Conservation (phyloP, 92 coral and sea anemone genomes). For the Porites evermanni region DNA sequence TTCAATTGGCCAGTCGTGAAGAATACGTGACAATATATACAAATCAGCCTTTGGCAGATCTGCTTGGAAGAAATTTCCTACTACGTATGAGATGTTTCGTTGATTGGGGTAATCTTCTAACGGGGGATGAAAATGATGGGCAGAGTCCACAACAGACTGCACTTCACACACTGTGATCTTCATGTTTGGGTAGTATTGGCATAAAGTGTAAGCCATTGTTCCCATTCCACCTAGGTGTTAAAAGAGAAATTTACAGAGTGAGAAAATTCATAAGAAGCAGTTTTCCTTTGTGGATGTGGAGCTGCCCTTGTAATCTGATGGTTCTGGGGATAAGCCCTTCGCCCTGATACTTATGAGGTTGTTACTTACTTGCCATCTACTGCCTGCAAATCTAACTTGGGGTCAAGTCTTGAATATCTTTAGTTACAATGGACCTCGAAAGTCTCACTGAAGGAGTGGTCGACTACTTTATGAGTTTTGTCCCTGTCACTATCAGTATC, state of each 20-base stretch:
- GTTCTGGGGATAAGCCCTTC: too few relatives aligned
- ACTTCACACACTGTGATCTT: constrained; percentile 80
- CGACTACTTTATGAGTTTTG: too few relatives aligned
- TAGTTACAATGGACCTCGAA: too few relatives aligned
- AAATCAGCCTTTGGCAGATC: constrained; percentile 74
- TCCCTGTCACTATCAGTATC: too few relatives aligned
- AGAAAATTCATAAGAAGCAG: not conserved
- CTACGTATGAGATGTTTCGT: constrained; percentile 65
- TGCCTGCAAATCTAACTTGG: too few relatives aligned
- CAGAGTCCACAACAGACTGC: constrained; percentile 67
- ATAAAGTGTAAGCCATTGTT: constrained; percentile 71
- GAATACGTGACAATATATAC: constrained; percentile 39
- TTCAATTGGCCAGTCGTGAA: constrained; percentile 61
- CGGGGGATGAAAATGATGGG: constrained; percentile 65
- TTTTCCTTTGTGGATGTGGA: not conserved
- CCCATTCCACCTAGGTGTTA: constrained; percentile 64
- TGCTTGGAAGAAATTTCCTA: constrained; percentile 75
- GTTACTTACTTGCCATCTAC: too few relatives aligned
- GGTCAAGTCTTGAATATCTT: too few relatives aligned
- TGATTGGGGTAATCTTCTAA: constrained; percentile 75
- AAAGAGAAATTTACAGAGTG: not conserved
- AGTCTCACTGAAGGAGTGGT: too few relatives aligned
- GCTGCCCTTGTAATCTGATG: too few relatives aligned
- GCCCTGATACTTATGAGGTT: too few relatives aligned
- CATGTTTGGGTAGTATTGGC: constrained; percentile 82